These are phyloP conservation scores for Rhagoletis zephyria DNA, from an alignment of 1,140 invertebrate genomes.

Conservation along the genomic window DNA sequence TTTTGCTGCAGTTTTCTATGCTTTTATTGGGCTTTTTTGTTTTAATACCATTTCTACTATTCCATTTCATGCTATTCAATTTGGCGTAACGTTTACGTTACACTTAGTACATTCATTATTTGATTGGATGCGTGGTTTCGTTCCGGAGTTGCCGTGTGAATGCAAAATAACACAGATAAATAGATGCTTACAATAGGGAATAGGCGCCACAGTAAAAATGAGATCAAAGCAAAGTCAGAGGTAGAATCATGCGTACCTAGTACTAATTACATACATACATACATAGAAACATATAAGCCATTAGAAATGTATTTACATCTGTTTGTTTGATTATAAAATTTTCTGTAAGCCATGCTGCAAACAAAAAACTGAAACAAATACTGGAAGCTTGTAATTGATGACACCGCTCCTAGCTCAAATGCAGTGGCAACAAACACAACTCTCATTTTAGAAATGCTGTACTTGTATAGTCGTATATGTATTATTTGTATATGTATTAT, in stretches of 20 bases:
- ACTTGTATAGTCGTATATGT: too few species aligned
- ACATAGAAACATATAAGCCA: neutral
- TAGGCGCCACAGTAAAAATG: neutral
- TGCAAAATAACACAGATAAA: neutral
- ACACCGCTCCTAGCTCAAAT: too few species aligned
- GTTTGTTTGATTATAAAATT: too few species aligned
- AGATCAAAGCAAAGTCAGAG: neutral
- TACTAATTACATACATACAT: neutral
- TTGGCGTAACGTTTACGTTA: constrained; percentile 54
- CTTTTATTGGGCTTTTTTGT: neutral
- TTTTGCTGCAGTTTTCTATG: constrained; percentile 24
- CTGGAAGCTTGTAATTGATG: too few species aligned
- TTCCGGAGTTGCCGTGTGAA: neutral
- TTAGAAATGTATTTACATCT: too few species aligned
- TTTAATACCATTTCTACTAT: neutral
- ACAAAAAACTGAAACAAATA: too few species aligned
- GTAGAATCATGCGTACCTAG: neutral
- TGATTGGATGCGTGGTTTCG: constrained; percentile 62
- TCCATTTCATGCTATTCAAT: constrained; percentile 19
- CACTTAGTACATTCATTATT: constrained; percentile 68
- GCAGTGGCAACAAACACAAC: too few species aligned
- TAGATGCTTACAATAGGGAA: neutral
- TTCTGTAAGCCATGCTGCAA: too few species aligned
- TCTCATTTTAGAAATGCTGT: too few species aligned
- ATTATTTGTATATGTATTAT: too few species aligned